Evolutionary conservation across 2,113 vertebrate genomes (phyloP).

Genomic region (Brienomyrus brachyistius): DNA sequence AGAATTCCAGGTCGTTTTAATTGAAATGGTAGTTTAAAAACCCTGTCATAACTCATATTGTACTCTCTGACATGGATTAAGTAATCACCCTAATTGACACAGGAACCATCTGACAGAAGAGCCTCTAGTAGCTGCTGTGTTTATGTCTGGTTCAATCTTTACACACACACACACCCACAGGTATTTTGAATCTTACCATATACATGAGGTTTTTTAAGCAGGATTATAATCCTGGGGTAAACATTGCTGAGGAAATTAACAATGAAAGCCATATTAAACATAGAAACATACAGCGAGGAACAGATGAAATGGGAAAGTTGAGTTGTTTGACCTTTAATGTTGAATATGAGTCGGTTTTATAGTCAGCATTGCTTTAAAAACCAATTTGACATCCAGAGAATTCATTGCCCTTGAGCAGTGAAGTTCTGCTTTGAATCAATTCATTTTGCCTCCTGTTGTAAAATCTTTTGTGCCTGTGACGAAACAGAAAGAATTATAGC

Average conservation of each 20-base stretch:
- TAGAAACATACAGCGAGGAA: not conserved
- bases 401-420: not conserved
- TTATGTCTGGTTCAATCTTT: not conserved
- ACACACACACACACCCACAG: not conserved
- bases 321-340: constrained; percentile 10
- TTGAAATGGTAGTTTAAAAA: not conserved
- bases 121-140: not conserved
- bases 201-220: not conserved
- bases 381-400: not conserved
- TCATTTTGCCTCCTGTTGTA: not conserved
- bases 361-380: not conserved
- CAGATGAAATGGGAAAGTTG: not conserved
- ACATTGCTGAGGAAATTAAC: not conserved
- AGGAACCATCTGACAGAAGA: not conserved
- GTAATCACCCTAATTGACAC: not conserved
- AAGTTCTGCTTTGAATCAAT: not conserved
- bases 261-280: not conserved
- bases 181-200: not conserved
- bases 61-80: not conserved
- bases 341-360: not conserved
- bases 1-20: not conserved
- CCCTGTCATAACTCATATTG: not conserved
- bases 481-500: constrained; percentile 10
- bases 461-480: not conserved
- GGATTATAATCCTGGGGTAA: not conserved